These are phyloP conservation scores for Ophion ventricosus DNA, from an alignment of 2,888 invertebrate species.

Conservation along the genomic window DNA sequence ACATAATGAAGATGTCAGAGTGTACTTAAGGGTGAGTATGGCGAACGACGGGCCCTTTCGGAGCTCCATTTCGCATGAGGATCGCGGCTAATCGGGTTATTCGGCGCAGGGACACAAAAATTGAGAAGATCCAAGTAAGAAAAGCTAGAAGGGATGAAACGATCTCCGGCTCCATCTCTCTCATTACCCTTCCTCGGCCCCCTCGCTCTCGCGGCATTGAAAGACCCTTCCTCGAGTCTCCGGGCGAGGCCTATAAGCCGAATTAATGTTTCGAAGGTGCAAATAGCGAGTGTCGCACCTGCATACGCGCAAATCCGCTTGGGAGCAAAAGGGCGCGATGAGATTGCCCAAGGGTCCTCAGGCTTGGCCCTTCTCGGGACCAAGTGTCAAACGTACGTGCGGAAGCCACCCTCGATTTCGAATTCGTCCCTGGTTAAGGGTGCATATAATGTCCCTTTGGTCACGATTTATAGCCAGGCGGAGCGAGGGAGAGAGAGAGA, in stretches of 20 bases:
- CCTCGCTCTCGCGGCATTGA: background rate
- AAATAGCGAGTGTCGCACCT: conserved; percentile 60
- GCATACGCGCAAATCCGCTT: conserved; percentile 25
- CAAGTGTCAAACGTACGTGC: background rate
- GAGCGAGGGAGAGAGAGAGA: conserved; percentile 12
- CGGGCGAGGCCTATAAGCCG: conserved; percentile 52
- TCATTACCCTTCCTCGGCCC: background rate
- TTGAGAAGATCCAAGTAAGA: conserved; percentile 14
- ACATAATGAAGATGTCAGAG: conserved; percentile 9
- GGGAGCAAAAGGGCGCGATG: background rate
- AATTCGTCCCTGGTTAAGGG: conserved; percentile 39
- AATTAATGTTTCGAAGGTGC: conserved; percentile 65
- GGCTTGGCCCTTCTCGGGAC: background rate
- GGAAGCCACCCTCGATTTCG: conserved; percentile 33
- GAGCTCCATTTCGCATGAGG: conserved; percentile 65
- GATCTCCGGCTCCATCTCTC: background rate
- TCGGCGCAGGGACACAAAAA: conserved; percentile 46
- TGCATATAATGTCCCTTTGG: conserved; percentile 40
- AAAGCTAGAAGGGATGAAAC: conserved; percentile 34
- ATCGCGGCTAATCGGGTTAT: conserved; percentile 69
- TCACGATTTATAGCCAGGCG: conserved; percentile 13
- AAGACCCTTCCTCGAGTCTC: conserved; percentile 29
- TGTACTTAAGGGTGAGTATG: background rate
- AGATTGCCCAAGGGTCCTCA: background rate
- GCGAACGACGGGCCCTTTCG: conserved; percentile 16